Evolutionary conservation across 2,888 invertebrate genomes (phyloP).

Genomic region (Eristalis tenax): DNA sequence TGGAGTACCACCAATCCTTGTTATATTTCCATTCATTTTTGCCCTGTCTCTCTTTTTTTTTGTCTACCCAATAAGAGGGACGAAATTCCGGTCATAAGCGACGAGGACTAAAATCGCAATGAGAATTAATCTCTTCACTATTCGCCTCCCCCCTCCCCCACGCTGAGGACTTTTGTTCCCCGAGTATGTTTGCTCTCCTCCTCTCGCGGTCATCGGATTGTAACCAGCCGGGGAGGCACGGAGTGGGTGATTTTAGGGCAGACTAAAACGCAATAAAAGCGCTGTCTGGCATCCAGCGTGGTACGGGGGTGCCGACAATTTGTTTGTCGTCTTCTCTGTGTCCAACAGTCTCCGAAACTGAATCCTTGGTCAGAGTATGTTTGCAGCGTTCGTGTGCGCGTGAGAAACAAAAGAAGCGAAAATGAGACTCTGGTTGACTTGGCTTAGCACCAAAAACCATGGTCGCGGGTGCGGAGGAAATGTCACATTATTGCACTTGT

Average conservation of each 20-base stretch:
- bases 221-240: slow-evolving; percentile 1
- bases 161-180: not conserved
- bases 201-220: slow-evolving; percentile 26
- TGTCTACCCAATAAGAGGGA: slow-evolving; percentile 35
- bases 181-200: slow-evolving; percentile 44
- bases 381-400: not conserved
- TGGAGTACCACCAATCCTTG: slow-evolving; percentile 4
- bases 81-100: slow-evolving; percentile 68
- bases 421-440: slow-evolving; percentile 47
- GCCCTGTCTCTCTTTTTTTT: not conserved
- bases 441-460: slow-evolving; percentile 62
- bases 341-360: not conserved
- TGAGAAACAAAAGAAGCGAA: not conserved
- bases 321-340: slow-evolving; percentile 26
- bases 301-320: slow-evolving; percentile 44
- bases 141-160: not conserved
- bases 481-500: slow-evolving; percentile 59
- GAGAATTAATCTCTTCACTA: slow-evolving; percentile 62
- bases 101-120: slow-evolving; percentile 63
- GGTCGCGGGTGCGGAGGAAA: slow-evolving; percentile 11
- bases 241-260: slow-evolving; percentile 31
- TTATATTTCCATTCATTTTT: not conserved
- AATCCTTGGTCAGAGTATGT: slow-evolving; percentile 27
- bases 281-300: slow-evolving; percentile 39
- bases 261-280: slow-evolving; percentile 57